phyloP scores from a whole-genome alignment of 2,797 vertebrate species.

The Rallus crepitans region DNA sequence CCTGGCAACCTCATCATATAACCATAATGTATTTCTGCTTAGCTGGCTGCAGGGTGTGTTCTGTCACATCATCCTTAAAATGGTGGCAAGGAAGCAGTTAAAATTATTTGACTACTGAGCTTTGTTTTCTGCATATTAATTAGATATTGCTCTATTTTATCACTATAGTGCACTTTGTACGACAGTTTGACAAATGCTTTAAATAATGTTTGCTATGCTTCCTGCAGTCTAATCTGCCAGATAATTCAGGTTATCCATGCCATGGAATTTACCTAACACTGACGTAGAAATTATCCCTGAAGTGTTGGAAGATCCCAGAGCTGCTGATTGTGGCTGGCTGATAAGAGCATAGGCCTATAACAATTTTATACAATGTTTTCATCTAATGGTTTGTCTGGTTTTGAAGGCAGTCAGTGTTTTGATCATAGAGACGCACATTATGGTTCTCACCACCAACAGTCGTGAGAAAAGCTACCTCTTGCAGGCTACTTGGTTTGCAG shows the following conservation, averaged over 20 bases:
- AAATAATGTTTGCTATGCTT: constrained; percentile 52
- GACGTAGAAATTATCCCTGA: constrained; percentile 7
- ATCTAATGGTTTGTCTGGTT: neutral
- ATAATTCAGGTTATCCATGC: constrained; percentile 45
- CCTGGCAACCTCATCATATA: neutral
- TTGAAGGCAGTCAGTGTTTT: constrained; percentile 2
- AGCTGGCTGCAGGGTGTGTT: neutral
- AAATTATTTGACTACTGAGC: neutral
- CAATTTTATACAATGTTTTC: neutral
- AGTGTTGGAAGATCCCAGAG: constrained; percentile 36
- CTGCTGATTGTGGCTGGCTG: constrained; percentile 19
- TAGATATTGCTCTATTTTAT: constrained; percentile 10
- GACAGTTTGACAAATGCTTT: neutral
- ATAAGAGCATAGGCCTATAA: neutral
- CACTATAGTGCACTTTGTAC: neutral
- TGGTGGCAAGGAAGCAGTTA: neutral
- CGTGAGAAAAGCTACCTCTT: neutral
- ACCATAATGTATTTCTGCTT: neutral
- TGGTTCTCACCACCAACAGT: neutral
- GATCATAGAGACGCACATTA: fast-evolving
- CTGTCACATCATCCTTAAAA: neutral
- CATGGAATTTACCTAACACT: constrained; percentile 21
- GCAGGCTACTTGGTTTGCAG: neutral
- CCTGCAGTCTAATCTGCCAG: constrained; percentile 41
- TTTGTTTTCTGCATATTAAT: constrained; percentile 13